phyloP scores from a whole-genome alignment of 2,113 vertebrate species.

The Osmerus eperlanus region DNA sequence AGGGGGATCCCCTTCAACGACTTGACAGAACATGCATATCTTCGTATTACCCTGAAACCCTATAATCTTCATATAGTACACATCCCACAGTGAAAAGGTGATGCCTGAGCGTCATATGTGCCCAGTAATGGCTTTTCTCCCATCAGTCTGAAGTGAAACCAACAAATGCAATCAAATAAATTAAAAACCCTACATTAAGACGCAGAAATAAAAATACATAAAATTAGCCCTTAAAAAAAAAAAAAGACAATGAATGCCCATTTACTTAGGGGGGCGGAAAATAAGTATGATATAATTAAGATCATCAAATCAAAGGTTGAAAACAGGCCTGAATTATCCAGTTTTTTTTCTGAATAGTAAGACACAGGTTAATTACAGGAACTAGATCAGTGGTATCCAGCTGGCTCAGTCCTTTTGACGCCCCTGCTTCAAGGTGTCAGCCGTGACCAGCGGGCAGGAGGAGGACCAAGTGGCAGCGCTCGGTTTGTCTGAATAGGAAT shows the following conservation, averaged over 20 bases:
- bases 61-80: not conserved
- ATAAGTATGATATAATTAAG: no score
- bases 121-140: conserved; percentile 11
- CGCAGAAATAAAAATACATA: not conserved
- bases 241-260: no score
- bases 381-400: not conserved
- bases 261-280: no score
- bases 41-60: not conserved
- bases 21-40: conserved; percentile 4
- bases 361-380: no score
- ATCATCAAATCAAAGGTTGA: no score
- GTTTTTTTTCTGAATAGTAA: no score
- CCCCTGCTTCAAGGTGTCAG: not conserved
- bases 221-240: not conserved
- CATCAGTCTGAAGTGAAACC: not conserved
- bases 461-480: not conserved
- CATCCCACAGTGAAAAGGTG: conserved; percentile 13
- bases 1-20: not conserved
- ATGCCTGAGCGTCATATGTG: conserved; percentile 20
- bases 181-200: not conserved
- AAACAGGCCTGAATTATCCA: no score
- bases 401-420: not conserved
- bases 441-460: not conserved
- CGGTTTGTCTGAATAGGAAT: not conserved
- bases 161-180: not conserved